Evolutionary conservation across 2,888 invertebrate genomes (phyloP).

Genomic region (Archips crataeganus): DNA sequence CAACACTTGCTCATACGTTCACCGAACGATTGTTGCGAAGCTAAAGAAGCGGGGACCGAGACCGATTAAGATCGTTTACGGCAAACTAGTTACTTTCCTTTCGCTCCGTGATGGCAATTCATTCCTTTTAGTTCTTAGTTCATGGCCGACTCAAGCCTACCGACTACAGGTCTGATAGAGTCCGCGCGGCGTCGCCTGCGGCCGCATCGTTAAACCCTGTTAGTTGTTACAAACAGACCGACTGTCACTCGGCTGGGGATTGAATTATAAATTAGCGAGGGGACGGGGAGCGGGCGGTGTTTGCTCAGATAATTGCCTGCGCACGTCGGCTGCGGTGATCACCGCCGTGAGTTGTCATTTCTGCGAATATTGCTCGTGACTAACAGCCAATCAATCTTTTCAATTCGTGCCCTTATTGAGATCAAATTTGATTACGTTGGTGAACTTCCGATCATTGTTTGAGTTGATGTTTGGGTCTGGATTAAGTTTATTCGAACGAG

Average conservation of each 20-base stretch:
- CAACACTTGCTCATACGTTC: too few relatives aligned
- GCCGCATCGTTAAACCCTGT: slow-evolving; percentile 11
- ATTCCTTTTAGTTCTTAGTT: too few relatives aligned
- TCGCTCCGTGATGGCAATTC: too few relatives aligned
- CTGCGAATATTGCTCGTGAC: background rate
- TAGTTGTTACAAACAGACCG: slow-evolving; percentile 5
- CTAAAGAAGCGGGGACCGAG: too few relatives aligned
- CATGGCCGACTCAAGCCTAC: too few relatives aligned
- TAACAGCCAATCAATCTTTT: slow-evolving; percentile 26
- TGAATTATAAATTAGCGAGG: slow-evolving; percentile 27
- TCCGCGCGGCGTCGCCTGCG: background rate
- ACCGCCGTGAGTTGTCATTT: slow-evolving; percentile 9
- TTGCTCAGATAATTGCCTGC: slow-evolving; percentile 19
- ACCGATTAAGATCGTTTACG: too few relatives aligned
- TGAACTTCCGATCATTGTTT: background rate
- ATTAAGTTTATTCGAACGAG: background rate
- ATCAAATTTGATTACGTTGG: slow-evolving; percentile 4
- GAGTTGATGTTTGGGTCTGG: background rate
- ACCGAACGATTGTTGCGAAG: too few relatives aligned
- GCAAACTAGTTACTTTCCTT: too few relatives aligned
- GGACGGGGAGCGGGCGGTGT: background rate
- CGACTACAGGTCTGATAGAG: too few relatives aligned
- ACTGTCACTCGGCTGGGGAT: slow-evolving; percentile 4
- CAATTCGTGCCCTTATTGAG: background rate
- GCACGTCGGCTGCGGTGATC: slow-evolving; percentile 2